phyloP scores from a whole-genome alignment of 2,113 vertebrate species.

The Neogale vison region DNA sequence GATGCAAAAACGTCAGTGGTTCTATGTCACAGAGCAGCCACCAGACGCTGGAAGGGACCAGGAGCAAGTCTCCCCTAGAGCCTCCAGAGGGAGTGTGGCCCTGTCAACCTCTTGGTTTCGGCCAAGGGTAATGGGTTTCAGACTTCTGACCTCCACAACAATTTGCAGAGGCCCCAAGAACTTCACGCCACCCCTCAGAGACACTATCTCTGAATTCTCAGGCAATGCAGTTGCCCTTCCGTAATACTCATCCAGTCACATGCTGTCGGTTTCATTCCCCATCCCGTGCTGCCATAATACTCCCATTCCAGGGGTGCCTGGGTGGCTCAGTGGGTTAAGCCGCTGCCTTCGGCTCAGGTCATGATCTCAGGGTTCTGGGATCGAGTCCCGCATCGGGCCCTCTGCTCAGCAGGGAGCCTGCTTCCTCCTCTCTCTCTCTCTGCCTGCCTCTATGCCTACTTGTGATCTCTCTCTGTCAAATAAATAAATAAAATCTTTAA shows the following conservation, averaged over 20 bases:
- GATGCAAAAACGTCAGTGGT: background rate
- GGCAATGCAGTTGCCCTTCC: background rate
- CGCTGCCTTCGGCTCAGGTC: too few relatives aligned
- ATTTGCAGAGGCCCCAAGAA: background rate
- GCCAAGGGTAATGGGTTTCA: background rate
- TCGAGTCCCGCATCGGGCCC: too few relatives aligned
- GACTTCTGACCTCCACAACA: background rate
- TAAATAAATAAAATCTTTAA: too few relatives aligned
- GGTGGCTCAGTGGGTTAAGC: too few relatives aligned
- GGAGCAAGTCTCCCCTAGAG: background rate
- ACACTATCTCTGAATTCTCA: background rate
- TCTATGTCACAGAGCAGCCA: background rate
- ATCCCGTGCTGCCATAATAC: background rate
- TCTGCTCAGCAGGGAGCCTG: too few relatives aligned
- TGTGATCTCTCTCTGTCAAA: too few relatives aligned
- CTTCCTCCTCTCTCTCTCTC: too few relatives aligned
- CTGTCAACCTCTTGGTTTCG: background rate
- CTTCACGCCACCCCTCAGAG: too few relatives aligned
- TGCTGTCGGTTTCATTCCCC: rapidly evolving
- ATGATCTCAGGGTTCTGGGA: too few relatives aligned
- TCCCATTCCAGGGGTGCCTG: too few relatives aligned
- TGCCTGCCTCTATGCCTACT: too few relatives aligned
- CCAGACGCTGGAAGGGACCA: background rate
- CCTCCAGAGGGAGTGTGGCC: background rate
- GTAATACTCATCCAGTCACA: too few relatives aligned